phyloP scores from a whole-genome alignment of 2,113 vertebrate species.

The Eubucco bourcierii region DNA sequence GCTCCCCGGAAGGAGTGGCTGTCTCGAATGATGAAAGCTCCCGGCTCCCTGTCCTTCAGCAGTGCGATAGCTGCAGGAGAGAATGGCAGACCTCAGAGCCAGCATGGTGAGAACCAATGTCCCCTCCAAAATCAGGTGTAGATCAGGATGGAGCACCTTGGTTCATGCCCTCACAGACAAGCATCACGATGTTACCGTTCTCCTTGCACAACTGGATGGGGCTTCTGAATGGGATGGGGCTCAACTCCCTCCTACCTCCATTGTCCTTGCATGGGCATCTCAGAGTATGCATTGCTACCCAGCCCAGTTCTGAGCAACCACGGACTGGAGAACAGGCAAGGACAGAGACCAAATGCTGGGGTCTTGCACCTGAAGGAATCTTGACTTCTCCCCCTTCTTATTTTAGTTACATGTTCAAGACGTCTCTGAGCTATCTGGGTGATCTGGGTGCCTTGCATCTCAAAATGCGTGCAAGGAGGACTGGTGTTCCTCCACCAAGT shows the following conservation, averaged over 20 bases:
- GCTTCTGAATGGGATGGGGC: background rate
- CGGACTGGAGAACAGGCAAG: background rate
- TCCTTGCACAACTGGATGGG: background rate
- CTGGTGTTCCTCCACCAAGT: background rate
- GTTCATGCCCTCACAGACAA: background rate
- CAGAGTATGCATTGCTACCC: background rate
- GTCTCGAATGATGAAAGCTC: conserved; percentile 96
- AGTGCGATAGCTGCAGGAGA: conserved; percentile 84
- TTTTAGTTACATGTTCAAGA: background rate
- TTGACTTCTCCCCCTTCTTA: background rate
- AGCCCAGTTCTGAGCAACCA: background rate
- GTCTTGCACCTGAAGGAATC: background rate
- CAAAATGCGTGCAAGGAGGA: background rate
- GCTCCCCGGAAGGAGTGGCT: conserved; percentile 97
- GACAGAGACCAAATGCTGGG: background rate
- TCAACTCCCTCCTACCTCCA: rapidly evolving
- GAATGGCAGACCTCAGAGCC: background rate
- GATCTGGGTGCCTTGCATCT: background rate
- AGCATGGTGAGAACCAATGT: background rate
- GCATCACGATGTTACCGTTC: rapidly evolving
- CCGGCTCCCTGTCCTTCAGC: conserved; percentile 90
- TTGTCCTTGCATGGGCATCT: background rate
- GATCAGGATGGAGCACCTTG: rapidly evolving
- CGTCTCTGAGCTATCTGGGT: background rate
- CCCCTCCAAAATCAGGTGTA: background rate